Percentiles rank a stretch among this genome's conserved stretches.
These are phyloP conservation scores for Puffinus mauretanicus DNA, from an alignment of 2,113 vertebrate genomes.

Conservation along the genomic window DNA sequence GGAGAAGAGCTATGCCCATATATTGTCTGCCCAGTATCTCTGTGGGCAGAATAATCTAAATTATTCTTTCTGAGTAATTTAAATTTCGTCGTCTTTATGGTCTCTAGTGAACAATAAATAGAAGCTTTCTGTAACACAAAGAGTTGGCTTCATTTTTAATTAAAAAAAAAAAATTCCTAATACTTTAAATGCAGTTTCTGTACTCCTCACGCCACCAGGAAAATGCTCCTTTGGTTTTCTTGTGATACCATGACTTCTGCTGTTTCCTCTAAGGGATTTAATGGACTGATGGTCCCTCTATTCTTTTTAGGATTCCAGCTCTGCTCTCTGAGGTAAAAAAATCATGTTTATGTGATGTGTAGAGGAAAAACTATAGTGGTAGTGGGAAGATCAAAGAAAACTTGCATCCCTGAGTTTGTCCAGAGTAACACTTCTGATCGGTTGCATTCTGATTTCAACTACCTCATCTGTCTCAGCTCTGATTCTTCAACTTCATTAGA, in stretches of 20 bases:
- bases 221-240: not conserved
- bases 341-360: not conserved
- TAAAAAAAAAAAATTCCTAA: not conserved
- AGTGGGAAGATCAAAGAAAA: not conserved
- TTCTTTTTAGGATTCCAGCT: not conserved
- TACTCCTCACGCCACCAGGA: not conserved
- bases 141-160: not conserved
- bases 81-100: not conserved
- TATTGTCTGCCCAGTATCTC: not conserved
- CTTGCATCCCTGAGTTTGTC: not conserved
- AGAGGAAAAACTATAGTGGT: not conserved
- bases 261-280: not conserved
- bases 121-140: not conserved
- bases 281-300: not conserved
- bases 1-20: not conserved
- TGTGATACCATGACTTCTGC: not conserved
- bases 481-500: not conserved
- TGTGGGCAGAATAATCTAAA: not conserved
- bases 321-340: not conserved
- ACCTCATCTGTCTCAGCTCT: not conserved
- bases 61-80: not conserved
- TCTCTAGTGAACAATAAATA: not conserved
- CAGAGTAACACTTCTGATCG: not conserved
- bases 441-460: not conserved
- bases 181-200: not conserved